Percentiles rank a stretch among this genome's conserved stretches.
phyloP scores from a whole-genome alignment of 2,113 vertebrate species.

The Alligator sinensis region DNA sequence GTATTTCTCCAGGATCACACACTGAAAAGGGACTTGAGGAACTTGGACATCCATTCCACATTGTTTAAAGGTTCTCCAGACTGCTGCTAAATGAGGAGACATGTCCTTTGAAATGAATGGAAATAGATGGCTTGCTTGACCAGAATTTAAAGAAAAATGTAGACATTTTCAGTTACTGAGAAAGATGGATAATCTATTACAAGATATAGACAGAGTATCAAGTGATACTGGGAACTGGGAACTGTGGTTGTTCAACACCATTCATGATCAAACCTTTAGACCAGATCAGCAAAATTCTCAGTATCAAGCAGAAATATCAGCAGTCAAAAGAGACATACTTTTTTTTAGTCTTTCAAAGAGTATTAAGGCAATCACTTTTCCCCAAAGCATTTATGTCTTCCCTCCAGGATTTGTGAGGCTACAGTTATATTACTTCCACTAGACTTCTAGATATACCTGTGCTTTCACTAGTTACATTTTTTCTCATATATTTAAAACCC shows the following conservation, averaged over 20 bases:
- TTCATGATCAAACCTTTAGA: not conserved
- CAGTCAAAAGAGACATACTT: not conserved
- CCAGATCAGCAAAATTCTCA: not conserved
- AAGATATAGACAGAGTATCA: not conserved
- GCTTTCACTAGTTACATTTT: not conserved
- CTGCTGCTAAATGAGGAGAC: not conserved
- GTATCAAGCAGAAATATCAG: not conserved
- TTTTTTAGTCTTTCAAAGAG: not conserved
- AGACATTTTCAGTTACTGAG: not conserved
- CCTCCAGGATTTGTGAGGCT: not conserved
- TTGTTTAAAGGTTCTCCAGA: not conserved
- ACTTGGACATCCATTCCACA: not conserved
- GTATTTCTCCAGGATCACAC: not conserved
- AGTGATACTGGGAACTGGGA: not conserved
- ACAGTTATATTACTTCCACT: not conserved
- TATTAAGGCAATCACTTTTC: not conserved
- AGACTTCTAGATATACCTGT: not conserved
- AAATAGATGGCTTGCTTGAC: not conserved
- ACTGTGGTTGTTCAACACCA: fast-evolving
- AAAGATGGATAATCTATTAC: not conserved
- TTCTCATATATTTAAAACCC: not conserved
- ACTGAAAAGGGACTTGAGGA: not conserved
- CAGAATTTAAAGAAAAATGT: not conserved
- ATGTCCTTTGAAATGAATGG: not conserved
- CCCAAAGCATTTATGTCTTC: not conserved